Conservation (phyloP, 2,888 invertebrate genomes). For the Erebia aethiops region DNA sequence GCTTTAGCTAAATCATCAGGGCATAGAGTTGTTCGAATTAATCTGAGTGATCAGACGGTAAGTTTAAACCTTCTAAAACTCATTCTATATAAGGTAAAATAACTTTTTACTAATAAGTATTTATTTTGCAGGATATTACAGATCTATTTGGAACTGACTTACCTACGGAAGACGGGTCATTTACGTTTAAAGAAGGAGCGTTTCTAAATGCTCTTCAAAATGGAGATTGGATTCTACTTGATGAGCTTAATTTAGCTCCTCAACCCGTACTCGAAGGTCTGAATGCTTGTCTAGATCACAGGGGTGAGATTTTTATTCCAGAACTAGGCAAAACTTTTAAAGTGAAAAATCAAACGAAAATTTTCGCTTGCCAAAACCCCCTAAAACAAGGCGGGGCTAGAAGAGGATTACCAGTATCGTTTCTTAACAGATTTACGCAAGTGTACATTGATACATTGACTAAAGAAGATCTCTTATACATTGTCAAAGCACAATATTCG, state of each 20-base stretch:
- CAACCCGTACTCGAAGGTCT: constrained; percentile 99
- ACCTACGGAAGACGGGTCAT: constrained; percentile 96
- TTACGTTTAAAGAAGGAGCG: constrained; percentile 98
- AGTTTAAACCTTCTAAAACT: constrained; percentile 50
- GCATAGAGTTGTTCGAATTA: constrained; percentile 94
- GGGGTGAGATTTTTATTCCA: constrained; percentile 97
- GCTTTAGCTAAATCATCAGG: constrained; percentile 94
- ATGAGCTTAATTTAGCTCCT: constrained; percentile 98
- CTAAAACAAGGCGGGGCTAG: constrained; percentile 97
- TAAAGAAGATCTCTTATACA: constrained; percentile 85
- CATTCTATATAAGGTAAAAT: not conserved
- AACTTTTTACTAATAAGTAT: constrained; percentile 7
- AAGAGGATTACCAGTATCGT: constrained; percentile 97
- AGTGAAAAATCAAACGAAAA: constrained; percentile 88
- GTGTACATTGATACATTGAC: constrained; percentile 87
- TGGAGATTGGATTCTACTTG: constrained; percentile 97
- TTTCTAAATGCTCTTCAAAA: constrained; percentile 95
- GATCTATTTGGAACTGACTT: constrained; percentile 99
- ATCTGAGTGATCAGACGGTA: constrained; percentile 99
- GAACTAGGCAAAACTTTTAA: constrained; percentile 94
- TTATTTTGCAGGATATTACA: constrained; percentile 89
- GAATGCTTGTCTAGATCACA: constrained; percentile 98
- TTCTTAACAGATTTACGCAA: constrained; percentile 98
- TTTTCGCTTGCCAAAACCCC: constrained; percentile 99
- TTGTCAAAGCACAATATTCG: constrained; percentile 86